Evolutionary conservation across 2,888 invertebrate species (phyloP).

Genomic region (Oligia fasciuncula): DNA sequence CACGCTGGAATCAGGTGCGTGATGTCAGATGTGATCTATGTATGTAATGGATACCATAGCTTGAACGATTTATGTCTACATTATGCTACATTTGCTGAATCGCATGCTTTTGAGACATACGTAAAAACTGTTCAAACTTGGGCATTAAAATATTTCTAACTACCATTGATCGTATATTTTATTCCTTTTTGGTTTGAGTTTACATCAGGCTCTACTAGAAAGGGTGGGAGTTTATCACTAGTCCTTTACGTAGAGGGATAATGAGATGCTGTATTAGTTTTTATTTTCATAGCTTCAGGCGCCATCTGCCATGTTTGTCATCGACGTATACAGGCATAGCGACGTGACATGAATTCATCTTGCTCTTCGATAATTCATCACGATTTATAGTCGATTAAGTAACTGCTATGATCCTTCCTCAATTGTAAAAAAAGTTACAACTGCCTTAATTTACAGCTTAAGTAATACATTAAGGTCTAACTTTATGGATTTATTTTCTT

Average conservation of each 20-base stretch:
- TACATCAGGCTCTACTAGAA: constrained; percentile 34
- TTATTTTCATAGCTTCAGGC: constrained; percentile 47
- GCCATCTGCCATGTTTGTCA: constrained; percentile 46
- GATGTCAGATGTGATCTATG: constrained; percentile 58
- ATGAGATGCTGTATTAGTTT: constrained; percentile 43
- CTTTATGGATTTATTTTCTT: constrained; percentile 1
- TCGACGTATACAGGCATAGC: constrained; percentile 28
- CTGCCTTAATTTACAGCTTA: constrained; percentile 19
- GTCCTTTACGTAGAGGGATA: constrained; percentile 26
- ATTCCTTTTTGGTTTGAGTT: constrained; percentile 40
- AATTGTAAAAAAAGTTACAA: constrained; percentile 34
- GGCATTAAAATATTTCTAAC: constrained; percentile 53
- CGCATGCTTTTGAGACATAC: constrained; percentile 26
- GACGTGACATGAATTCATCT: constrained; percentile 41
- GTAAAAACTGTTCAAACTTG: constrained; percentile 44
- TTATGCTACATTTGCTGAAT: constrained; percentile 46
- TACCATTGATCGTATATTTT: constrained; percentile 45
- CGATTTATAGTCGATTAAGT: constrained; percentile 30
- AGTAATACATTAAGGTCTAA: constrained; percentile 20
- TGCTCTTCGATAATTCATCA: constrained; percentile 35
- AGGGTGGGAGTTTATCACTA: constrained; percentile 29
- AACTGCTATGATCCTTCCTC: constrained; percentile 5
- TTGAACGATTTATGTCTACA: constrained; percentile 55
- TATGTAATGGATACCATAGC: constrained; percentile 54
- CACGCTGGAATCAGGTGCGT: constrained; percentile 41